Evolutionary conservation across 1,140 invertebrate species (phyloP).

Genomic region (Calephelis virginiensis): DNA sequence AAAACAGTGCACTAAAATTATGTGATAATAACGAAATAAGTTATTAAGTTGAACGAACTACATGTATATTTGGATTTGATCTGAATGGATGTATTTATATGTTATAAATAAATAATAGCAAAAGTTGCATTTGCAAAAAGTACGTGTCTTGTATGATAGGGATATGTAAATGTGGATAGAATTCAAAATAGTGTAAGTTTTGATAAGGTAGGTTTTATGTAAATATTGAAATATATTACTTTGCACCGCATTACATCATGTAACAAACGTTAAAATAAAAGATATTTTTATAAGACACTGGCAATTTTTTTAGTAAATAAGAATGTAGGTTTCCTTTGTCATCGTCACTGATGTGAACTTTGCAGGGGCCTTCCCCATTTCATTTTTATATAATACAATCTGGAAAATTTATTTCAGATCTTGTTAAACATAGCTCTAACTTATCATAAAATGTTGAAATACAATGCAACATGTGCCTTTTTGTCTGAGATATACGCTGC

Average conservation of each 20-base stretch:
- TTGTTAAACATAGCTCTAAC: too few relatives aligned
- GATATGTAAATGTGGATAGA: conserved; percentile 23
- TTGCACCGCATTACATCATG: background rate
- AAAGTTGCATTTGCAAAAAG: conserved; percentile 15
- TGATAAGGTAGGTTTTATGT: conserved; percentile 40
- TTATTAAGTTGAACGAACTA: conserved; percentile 7
- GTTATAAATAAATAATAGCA: conserved; percentile 2
- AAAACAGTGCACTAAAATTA: conserved; percentile 4
- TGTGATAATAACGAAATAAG: conserved; percentile 8
- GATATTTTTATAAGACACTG: background rate
- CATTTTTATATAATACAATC: too few relatives aligned
- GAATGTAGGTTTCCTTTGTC: too few relatives aligned
- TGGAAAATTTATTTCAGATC: too few relatives aligned
- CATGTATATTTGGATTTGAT: conserved; percentile 53
- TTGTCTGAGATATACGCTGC: too few relatives aligned
- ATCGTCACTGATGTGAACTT: too few relatives aligned
- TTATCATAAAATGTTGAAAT: too few relatives aligned
- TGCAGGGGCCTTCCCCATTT: too few relatives aligned
- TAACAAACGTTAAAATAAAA: conserved; percentile 6
- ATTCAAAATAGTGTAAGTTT: conserved; percentile 40
- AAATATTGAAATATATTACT: conserved; percentile 29
- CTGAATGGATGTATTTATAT: conserved; percentile 48
- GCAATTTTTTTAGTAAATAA: too few relatives aligned
- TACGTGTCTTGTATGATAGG: conserved; percentile 16
- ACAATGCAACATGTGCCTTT: too few relatives aligned